Percentiles rank a stretch among this genome's conserved stretches.
These are phyloP conservation scores for Mastomys natalensis DNA, from an alignment of 2,113 vertebrate species.

Conservation along the genomic window DNA sequence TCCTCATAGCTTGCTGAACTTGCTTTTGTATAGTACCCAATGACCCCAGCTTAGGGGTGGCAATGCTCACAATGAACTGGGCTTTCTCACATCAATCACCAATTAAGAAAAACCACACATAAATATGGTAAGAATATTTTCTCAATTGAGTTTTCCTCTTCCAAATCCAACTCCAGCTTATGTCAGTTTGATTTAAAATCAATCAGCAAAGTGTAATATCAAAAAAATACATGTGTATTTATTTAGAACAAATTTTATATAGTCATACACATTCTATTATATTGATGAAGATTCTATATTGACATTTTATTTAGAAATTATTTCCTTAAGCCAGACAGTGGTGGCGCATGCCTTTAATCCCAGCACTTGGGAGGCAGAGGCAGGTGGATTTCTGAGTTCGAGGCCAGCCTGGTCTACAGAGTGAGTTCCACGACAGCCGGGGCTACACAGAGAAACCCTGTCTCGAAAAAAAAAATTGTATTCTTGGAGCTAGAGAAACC, in stretches of 20 bases:
- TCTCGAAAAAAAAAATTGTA: too few relatives aligned
- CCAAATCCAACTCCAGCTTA: neutral
- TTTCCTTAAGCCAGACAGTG: too few relatives aligned
- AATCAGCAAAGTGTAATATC: neutral
- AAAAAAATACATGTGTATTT: neutral
- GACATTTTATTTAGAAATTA: conserved; percentile 18
- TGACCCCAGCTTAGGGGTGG: neutral
- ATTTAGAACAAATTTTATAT: neutral
- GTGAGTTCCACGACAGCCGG: too few relatives aligned
- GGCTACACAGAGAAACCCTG: too few relatives aligned
- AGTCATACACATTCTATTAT: neutral
- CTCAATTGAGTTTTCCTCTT: neutral
- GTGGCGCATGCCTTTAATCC: too few relatives aligned
- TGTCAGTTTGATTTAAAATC: neutral
- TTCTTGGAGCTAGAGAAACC: neutral
- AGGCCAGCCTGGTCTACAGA: too few relatives aligned
- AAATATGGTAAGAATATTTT: neutral
- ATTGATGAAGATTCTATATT: conserved; percentile 33
- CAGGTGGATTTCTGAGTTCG: too few relatives aligned
- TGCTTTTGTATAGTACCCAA: neutral
- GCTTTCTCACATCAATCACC: neutral
- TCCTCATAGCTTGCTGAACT: neutral
- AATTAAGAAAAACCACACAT: neutral
- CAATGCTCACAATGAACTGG: neutral
- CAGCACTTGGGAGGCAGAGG: too few relatives aligned